Conservation (phyloP, 2,113 vertebrate species). For the Asarcornis scutulata region DNA sequence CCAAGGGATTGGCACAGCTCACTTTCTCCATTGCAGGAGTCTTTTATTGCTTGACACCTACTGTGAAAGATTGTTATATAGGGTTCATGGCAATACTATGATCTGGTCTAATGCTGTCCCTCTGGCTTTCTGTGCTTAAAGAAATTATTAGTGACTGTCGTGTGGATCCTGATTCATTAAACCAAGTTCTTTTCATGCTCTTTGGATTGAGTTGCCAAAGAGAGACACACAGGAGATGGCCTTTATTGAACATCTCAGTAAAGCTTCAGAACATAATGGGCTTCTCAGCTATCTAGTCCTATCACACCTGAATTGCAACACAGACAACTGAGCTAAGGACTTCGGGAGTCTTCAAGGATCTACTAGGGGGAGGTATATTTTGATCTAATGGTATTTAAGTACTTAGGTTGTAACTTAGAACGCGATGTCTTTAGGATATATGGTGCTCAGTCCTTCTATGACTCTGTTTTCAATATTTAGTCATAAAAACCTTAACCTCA, state of each 20-base stretch:
- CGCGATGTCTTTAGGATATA: neutral
- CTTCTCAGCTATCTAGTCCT: neutral
- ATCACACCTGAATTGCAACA: neutral
- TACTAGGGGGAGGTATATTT: neutral
- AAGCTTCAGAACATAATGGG: neutral
- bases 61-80: neutral
- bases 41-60: neutral
- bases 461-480: neutral
- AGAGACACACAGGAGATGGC: neutral
- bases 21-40: neutral
- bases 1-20: neutral
- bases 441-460: fast-evolving
- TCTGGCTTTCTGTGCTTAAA: neutral
- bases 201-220: neutral
- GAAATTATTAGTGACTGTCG: neutral
- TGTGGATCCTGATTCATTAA: neutral
- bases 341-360: neutral
- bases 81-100: neutral
- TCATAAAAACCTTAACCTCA: neutral
- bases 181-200: neutral
- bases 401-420: neutral
- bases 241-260: neutral
- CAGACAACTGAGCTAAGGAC: neutral
- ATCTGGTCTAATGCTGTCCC: neutral
- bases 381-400: neutral